phyloP scores from a whole-genome alignment of 1,140 invertebrate species.

The Acromyrmex echinatior region DNA sequence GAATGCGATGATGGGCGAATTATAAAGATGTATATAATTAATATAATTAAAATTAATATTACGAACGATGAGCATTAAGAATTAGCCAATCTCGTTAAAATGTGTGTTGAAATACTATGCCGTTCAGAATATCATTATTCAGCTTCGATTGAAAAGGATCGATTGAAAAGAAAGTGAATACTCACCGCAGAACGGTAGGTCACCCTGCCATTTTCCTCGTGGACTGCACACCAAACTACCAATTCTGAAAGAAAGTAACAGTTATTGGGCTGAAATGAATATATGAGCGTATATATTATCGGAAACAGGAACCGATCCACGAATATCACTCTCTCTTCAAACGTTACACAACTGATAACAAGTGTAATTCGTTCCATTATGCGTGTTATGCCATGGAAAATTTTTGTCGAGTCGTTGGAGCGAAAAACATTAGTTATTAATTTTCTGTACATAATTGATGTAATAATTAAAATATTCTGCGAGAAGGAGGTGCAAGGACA shows the following conservation, averaged over 20 bases:
- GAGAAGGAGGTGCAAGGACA: not conserved
- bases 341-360: conserved; percentile 47
- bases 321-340: conserved; percentile 10
- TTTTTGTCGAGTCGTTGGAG: conserved; percentile 34
- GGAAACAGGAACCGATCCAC: conserved; percentile 1
- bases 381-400: conserved; percentile 27
- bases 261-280: not conserved
- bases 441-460: conserved; percentile 15
- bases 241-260: conserved; percentile 82
- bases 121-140: not conserved
- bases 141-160: not conserved
- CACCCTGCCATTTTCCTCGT: conserved; percentile 92
- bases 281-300: not conserved
- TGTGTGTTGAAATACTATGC: too few relatives aligned
- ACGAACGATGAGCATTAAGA: not conserved
- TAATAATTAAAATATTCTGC: not conserved
- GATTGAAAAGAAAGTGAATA: conserved; percentile 44
- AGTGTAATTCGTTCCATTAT: not conserved
- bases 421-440: conserved; percentile 27
- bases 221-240: conserved; percentile 89
- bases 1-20: conserved; percentile 15
- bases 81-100: not conserved
- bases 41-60: conserved; percentile 16
- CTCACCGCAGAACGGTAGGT: conserved; percentile 94
- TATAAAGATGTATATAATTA: conserved; percentile 16